Percentiles rank a stretch among this genome's conserved stretches.
These are phyloP conservation scores for Heliconius sara DNA, from an alignment of 2,888 invertebrate species.

Conservation along the genomic window DNA sequence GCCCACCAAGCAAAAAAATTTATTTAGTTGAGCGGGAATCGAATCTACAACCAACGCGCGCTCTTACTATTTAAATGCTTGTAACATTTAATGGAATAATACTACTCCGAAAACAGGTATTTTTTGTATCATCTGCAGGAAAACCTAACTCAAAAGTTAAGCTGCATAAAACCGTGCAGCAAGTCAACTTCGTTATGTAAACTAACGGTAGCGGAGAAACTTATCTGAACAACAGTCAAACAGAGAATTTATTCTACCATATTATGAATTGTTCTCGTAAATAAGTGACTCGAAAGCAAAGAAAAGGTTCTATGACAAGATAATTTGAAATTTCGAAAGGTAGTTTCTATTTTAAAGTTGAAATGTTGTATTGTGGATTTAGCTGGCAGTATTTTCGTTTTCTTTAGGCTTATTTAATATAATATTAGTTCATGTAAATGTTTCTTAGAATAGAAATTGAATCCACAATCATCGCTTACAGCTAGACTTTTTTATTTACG, in stretches of 20 bases:
- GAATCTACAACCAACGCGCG: too few relatives aligned
- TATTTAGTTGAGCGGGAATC: too few relatives aligned
- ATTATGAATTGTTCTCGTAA: conserved; percentile 67
- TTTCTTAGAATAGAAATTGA: background rate
- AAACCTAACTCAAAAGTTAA: conserved; percentile 36
- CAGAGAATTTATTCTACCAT: conserved; percentile 64
- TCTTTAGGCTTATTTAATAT: background rate
- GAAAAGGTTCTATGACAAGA: conserved; percentile 74
- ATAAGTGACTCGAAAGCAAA: conserved; percentile 68
- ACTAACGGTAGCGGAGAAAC: conserved; percentile 35
- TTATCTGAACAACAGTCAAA: conserved; percentile 56
- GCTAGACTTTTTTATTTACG: background rate
- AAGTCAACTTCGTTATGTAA: conserved; percentile 38
- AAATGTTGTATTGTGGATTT: background rate
- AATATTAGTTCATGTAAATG: background rate
- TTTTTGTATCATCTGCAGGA: conserved; percentile 34
- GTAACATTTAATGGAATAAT: too few relatives aligned
- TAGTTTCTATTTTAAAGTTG: background rate
- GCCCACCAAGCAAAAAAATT: too few relatives aligned
- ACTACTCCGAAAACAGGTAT: background rate
- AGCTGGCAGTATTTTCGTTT: background rate
- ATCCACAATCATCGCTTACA: background rate
- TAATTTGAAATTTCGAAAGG: conserved; percentile 58
- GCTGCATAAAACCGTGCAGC: conserved; percentile 34
- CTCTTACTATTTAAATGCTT: too few relatives aligned